Evolutionary conservation across 2,797 vertebrate species (phyloP).

Genomic region (Macropus fuliginosus): DNA sequence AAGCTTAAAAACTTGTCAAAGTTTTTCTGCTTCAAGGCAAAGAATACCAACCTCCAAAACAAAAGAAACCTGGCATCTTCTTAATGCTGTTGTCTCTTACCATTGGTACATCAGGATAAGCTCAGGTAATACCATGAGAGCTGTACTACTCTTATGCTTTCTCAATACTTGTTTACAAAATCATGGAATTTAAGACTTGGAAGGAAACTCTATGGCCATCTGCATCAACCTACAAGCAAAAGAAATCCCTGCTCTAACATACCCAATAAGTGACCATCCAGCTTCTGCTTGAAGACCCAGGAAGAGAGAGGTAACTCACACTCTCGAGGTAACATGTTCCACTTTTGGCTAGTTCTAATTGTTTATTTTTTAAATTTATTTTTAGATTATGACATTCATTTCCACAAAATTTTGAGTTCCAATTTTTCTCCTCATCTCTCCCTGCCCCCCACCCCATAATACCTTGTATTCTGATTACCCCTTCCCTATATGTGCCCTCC

Average conservation of each 20-base stretch:
- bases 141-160: not conserved
- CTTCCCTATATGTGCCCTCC: no score
- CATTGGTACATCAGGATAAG: not conserved
- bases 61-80: not conserved
- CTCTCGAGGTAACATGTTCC: no score
- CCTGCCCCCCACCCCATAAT: no score
- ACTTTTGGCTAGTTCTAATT: not conserved
- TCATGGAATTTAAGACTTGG: not conserved
- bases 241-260: not conserved
- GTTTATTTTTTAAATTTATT: not conserved
- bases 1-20: not conserved
- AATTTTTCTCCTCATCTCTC: no score
- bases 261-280: not conserved
- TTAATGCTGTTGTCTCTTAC: not conserved
- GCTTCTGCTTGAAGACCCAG: not conserved
- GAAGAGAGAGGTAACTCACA: not conserved
- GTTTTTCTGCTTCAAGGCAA: not conserved
- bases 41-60: not conserved
- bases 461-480: no score
- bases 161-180: not conserved
- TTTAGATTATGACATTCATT: no score
- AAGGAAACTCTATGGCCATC: not conserved
- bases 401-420: no score
- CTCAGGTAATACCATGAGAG: not conserved
- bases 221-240: not conserved